A percentile compares a stretch with the other conserved stretches of the same genome.
Conservation (phyloP, 35 echinoderm and acorn worm genomes). For the Patiria miniata region DNA sequence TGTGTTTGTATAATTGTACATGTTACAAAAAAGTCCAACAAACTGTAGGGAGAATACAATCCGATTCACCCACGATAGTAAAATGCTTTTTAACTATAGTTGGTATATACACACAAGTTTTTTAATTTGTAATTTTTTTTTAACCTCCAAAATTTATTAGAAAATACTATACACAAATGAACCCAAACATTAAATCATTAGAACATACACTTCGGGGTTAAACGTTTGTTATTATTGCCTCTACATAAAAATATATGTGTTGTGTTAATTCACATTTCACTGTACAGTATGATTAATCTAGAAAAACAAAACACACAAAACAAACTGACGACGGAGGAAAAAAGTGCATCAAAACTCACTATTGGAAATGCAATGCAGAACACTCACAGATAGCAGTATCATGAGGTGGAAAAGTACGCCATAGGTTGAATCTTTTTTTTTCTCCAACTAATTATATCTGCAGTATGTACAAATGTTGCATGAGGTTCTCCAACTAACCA, state of each 20-base stretch:
- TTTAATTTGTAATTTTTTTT: not conserved
- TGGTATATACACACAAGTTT: constrained; percentile 1
- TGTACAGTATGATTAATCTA: not conserved
- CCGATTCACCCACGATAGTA: not conserved
- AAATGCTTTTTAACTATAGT: not conserved
- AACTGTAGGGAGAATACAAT: not conserved
- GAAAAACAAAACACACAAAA: not conserved
- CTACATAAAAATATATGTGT: constrained; percentile 32
- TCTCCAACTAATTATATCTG: no score
- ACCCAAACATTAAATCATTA: constrained; percentile 13
- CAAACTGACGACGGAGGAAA: not conserved
- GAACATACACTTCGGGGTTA: constrained; percentile 15
- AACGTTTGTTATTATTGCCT: constrained; percentile 14
- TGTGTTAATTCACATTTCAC: constrained; percentile 14
- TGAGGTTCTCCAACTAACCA: no score
- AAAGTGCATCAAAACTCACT: not conserved
- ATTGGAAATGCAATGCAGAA: not conserved
- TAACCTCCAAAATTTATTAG: not conserved
- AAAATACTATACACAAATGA: constrained; percentile 26
- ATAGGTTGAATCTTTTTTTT: no score
- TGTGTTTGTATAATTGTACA: not conserved
- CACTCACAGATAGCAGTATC: no score
- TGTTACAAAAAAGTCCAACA: not conserved
- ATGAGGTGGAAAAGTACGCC: no score
- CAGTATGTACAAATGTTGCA: no score